Percentiles rank a stretch among this genome's conserved stretches.
phyloP scores from a whole-genome alignment of 1,140 invertebrate genomes.

The Pteromalus puparum region DNA sequence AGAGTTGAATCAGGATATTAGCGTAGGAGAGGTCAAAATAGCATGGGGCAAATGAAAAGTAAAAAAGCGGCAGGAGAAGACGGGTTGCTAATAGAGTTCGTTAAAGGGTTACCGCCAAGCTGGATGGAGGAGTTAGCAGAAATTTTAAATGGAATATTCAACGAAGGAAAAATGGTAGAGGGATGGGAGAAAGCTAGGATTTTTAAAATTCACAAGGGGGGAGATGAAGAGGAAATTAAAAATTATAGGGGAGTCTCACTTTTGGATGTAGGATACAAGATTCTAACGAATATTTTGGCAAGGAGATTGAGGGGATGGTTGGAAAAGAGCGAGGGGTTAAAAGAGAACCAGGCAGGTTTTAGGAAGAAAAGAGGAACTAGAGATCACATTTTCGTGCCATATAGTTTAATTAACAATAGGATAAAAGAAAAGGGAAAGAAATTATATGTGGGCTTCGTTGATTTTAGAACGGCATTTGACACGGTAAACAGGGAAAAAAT shows the following conservation, averaged over 20 bases:
- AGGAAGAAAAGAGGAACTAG: slow-evolving; percentile 39
- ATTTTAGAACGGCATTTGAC: too few species aligned
- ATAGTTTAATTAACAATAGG: too few species aligned
- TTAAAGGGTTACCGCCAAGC: slow-evolving; percentile 55
- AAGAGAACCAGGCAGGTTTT: slow-evolving; percentile 50
- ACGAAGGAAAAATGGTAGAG: background rate
- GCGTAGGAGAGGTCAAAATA: slow-evolving; percentile 54
- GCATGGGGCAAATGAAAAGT: slow-evolving; percentile 59
- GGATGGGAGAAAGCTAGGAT: slow-evolving; percentile 38
- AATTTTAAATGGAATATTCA: slow-evolving; percentile 40
- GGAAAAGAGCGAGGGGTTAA: slow-evolving; percentile 40
- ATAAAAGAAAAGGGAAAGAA: too few species aligned
- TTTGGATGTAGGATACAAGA: slow-evolving; percentile 51
- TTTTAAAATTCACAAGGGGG: slow-evolving; percentile 50
- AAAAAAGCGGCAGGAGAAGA: slow-evolving; percentile 62
- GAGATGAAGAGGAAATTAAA: slow-evolving; percentile 14
- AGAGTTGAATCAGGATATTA: slow-evolving; percentile 42
- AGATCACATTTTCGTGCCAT: slow-evolving; percentile 1
- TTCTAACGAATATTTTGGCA: slow-evolving; percentile 45
- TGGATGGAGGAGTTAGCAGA: slow-evolving; percentile 31
- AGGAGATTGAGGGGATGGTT: slow-evolving; percentile 47
- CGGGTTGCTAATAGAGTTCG: slow-evolving; percentile 60
- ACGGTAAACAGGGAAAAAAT: too few species aligned
- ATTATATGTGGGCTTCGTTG: too few species aligned
- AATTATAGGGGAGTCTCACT: slow-evolving; percentile 54